Evolutionary conservation across 2,888 invertebrate species (phyloP), one percentile per base, ranked within the genome.

Genomic region (Matsumyia berberina): DNA sequence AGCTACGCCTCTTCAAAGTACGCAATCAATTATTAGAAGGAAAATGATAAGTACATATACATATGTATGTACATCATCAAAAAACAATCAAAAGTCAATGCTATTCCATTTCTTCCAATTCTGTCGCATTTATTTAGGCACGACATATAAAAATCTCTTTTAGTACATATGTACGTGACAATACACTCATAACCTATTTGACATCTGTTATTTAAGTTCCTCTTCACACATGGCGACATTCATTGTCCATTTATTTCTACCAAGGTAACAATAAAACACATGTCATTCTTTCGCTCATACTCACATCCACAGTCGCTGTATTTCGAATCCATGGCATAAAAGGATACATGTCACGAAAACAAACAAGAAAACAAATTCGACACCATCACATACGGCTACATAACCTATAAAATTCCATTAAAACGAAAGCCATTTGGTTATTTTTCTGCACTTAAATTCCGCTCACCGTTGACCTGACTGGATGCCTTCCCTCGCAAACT

Each of bases 321-420:
- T n/a, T n/a, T n/a, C n/a, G n/a, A n/a, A n/a, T n/a, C 4, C 35
- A 12, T 9, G 5, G 17, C 17, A n/a, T 29, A 12, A 74, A 73
- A 37, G 55, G 57, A 69, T 46, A 62, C 60, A 55, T 37, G 46
- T 55, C 67, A 80, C 31, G 35, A 29, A 79, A 70, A 35, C 19
- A 69, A 33, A 46, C 39, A 66, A 35, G 0, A 66, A 19, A 55
- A 62, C 12, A 24, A 15, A 53, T 15, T 42, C 46, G 15, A 44
- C 44, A 11, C 37, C n/a, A 15, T 39, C 6, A 19, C n/a, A 24
- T 31, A 42, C 17, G 44, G 55, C 33, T 66, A 33, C 73, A 79
- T 51, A 80, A 74, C 80, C 67, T 80, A 74, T 62, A 76, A 80
- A 80, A 80, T 69, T 80, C 60, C 60, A 80, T 80, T 80, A 67